These are phyloP conservation scores for Hyalella azteca DNA, from an alignment of 2,888 invertebrate species.

Conservation along the genomic window DNA sequence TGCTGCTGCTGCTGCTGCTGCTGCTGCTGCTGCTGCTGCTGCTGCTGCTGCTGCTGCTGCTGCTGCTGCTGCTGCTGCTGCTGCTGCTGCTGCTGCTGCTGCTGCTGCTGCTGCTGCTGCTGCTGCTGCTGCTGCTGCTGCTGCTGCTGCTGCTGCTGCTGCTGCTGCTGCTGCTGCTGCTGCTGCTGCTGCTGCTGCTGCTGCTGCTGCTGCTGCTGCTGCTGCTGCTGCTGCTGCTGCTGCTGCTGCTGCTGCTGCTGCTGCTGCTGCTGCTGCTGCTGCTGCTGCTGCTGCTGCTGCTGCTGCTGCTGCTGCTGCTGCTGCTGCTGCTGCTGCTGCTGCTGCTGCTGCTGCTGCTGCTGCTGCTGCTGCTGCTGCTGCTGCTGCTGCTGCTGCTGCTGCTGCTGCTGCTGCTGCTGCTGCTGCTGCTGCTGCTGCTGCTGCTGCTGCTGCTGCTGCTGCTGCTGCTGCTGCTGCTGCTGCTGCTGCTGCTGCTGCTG, in stretches of 20 bases:
- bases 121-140: background rate
- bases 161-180: background rate
- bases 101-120: background rate
- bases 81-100: background rate
- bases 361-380: too few relatives aligned
- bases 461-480: slow-evolving; percentile 34
- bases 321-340: background rate
- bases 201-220: background rate
- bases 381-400: background rate
- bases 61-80: background rate
- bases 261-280: background rate
- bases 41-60: background rate
- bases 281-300: background rate
- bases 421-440: background rate
- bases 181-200: background rate
- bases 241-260: background rate
- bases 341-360: background rate
- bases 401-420: background rate
- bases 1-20: background rate
- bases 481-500: slow-evolving; percentile 26
- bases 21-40: background rate
- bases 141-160: background rate
- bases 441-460: slow-evolving; percentile 33
- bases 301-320: background rate
- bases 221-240: background rate